Evolutionary conservation across 2,113 vertebrate genomes (phyloP), one percentile per base, ranked within the genome.

Genomic region (cat (Felis catus)): DNA sequence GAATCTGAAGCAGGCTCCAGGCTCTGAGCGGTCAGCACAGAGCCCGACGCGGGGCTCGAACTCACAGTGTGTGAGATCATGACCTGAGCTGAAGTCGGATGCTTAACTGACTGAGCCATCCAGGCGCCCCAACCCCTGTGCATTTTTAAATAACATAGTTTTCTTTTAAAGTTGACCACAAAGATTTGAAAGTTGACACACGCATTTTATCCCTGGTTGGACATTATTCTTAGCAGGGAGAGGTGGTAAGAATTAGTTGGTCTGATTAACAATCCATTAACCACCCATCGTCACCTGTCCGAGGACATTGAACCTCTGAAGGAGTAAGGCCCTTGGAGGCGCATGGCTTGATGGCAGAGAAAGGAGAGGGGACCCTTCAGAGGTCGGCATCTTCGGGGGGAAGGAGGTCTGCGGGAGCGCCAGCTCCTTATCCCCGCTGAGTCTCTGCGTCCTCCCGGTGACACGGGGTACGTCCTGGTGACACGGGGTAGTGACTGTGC

Each of bases 401-500:
- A 15, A 29, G 11, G 7, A 25, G 9, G 11, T 19, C 82, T 16
- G n/a, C 14, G 4, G 55, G 41, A 14, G 73, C 2, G 13, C 73
- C 66, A 0, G 1, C 27, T 12, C 0, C 39, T 41, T 15, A 19
- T 8, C 71, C 39, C 55, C 19, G n/a, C 33, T 0, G 14, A 3
- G 15, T 5, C 65, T 25, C 33, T 1, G 0, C 0, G 16, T 78
- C 58, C 61, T 63, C 61, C 12, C 7, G n/a, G 8, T 0, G 8
- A 13, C 39, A 1, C 1, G 45, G n/a, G 21, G 3, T 18, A 3
- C 7, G 41, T 45, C 45, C 7, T 7, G n/a, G 8, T 0, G 8
- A 13, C 39, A 1, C 1, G 51, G 23, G 16, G 3, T 18, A 3
- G 29, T 13, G 4, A 13, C 3, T 8, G 25, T 27, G 36, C 65